These are phyloP conservation scores for Protonemura montana DNA, from an alignment of 2,888 invertebrate genomes.

Conservation along the genomic window DNA sequence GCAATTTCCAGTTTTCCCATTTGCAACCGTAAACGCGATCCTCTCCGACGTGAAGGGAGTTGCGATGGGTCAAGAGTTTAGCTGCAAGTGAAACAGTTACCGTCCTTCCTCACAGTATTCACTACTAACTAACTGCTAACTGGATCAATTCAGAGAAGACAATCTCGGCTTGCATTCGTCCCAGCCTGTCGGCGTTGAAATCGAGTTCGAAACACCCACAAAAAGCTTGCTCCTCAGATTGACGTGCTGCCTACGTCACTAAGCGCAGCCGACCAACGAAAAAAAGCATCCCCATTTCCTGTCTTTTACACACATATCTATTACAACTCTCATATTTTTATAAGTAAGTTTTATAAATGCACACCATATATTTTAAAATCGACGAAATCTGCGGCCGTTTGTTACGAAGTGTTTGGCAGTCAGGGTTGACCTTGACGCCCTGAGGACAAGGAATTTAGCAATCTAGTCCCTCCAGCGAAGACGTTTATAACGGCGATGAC, in stretches of 20 bases:
- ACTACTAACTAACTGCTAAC: neutral
- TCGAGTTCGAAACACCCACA: neutral
- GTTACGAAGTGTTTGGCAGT: neutral
- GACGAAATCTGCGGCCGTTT: neutral
- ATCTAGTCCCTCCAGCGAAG: neutral
- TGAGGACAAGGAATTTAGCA: neutral
- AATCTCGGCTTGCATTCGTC: neutral
- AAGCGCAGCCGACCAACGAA: neutral
- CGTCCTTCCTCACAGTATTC: neutral
- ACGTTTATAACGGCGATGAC: slow-evolving; percentile 4
- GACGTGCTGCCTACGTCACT: slow-evolving; percentile 1
- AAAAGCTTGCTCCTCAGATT: slow-evolving; percentile 24
- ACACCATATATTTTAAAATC: neutral
- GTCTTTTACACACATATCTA: slow-evolving; percentile 29
- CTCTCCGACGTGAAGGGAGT: neutral
- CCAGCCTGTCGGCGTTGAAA: neutral
- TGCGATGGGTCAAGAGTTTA: neutral
- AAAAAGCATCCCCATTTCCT: slow-evolving; percentile 21
- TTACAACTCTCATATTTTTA: slow-evolving; percentile 22
- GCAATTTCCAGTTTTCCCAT: neutral
- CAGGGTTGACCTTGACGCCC: neutral
- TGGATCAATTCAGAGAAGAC: neutral
- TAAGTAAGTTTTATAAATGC: neutral
- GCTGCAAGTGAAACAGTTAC: slow-evolving; percentile 4
- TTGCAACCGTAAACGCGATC: neutral